Evolutionary conservation across 2,888 invertebrate genomes (phyloP).

Genomic region (Leucozona laternaria): DNA sequence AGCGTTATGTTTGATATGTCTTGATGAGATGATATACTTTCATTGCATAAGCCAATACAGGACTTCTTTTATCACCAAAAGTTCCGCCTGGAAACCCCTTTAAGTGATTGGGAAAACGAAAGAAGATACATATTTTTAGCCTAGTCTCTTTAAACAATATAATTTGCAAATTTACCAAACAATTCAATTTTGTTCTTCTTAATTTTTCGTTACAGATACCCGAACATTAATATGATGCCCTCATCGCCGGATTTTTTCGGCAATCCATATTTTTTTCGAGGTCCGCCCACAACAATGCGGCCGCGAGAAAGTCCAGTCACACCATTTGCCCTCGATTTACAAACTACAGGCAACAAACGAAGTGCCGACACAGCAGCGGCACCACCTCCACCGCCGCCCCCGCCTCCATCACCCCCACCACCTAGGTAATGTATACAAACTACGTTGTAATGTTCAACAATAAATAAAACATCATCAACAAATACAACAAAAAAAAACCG

Average conservation of each 20-base stretch:
- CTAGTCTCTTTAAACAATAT: too few species aligned
- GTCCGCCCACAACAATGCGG: conserved; percentile 82
- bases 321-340: conserved; percentile 81
- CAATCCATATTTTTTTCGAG: conserved; percentile 82
- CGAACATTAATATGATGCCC: conserved; percentile 81
- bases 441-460: conserved; percentile 15
- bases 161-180: too few species aligned
- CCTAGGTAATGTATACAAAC: conserved; percentile 75
- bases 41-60: too few species aligned
- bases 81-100: too few species aligned
- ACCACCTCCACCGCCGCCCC: conserved; percentile 80
- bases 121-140: too few species aligned
- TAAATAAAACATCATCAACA: conserved; percentile 45
- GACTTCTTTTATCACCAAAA: too few species aligned
- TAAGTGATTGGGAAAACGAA: too few species aligned
- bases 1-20: too few species aligned
- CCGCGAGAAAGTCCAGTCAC: conserved; percentile 81
- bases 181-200: neutral
- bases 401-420: conserved; percentile 80
- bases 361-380: conserved; percentile 80
- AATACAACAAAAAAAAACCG: conserved; percentile 74
- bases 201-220: conserved; percentile 63
- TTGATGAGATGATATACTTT: too few species aligned
- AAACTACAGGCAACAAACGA: conserved; percentile 81
- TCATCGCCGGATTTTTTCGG: conserved; percentile 83